Base-by-base conservation (phyloP, 2,888 invertebrate genomes). In the Meta bourneti region DNA sequence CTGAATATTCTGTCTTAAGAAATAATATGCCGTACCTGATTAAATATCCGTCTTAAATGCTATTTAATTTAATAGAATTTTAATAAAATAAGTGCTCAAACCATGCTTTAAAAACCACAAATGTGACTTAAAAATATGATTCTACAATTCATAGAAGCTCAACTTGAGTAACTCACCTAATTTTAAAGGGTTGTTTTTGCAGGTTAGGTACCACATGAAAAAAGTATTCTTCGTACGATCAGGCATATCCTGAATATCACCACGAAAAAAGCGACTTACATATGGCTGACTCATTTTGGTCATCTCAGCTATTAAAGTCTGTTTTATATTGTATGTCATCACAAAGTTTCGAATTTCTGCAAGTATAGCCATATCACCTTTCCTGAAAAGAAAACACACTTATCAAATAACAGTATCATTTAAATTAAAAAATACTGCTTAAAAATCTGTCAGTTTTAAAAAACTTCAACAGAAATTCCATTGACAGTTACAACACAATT, bases 261-360 rank as follows among this genome's bases (percentile, higher is more conserved):
- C 95, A 90, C 95, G 95, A 93, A 95, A 94, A 92, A 95, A 95
- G 85, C 95, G 95, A 81, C 95, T 95, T 85, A 95, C 95, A 93
- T 95, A 95, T 13, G 95, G 95, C 93, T 95, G 95, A 85, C 95
- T 95, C 81, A 95, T 95, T 85, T 94, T 95, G 85, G 95, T 95
- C 94, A 95, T 95, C 93, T 94, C 94, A 11, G 95, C 95, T 78
- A 95, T 95, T 86, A 95, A 95, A 88, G 95, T 95, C 93, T 95
- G 95, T 80, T 95, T 94, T 54, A 95, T 94, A 87, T 95, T 95
- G 93, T 95, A 95, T 87, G 95, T 94, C 86, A 94, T 94, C 70
- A 95, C 95, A 94, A 95, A 95, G 52, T 94, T 94, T 88, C 95
- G 94, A 94, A 95, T 95, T 93, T 95, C 95, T 84, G 94, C 94